Conservation (phyloP, 1,140 invertebrate species). For the Hetaerina americana region DNA sequence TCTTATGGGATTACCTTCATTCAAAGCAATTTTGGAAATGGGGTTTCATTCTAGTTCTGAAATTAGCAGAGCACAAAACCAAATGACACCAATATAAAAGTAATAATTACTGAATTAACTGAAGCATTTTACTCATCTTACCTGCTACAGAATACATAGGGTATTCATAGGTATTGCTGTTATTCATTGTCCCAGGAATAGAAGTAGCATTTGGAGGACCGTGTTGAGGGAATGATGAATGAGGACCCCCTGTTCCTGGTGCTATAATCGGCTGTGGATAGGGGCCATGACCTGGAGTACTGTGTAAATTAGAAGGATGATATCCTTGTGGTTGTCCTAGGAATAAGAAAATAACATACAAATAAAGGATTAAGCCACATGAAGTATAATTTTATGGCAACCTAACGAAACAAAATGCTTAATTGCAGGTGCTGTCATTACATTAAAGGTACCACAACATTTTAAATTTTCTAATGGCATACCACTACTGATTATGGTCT, state of each 20-base stretch:
- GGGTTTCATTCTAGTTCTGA: too few species aligned
- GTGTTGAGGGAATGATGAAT: constrained; percentile 10
- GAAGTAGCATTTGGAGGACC: neutral
- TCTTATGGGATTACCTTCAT: too few species aligned
- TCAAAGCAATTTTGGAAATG: too few species aligned
- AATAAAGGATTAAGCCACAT: constrained; percentile 9
- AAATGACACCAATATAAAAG: too few species aligned
- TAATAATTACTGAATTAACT: neutral
- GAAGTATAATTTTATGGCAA: too few species aligned
- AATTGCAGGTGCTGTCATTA: too few species aligned
- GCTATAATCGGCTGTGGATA: neutral
- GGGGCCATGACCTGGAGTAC: neutral
- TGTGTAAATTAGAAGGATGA: too few species aligned
- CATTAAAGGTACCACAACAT: too few species aligned
- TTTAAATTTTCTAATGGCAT: too few species aligned
- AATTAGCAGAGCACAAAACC: too few species aligned
- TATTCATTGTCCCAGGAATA: constrained; percentile 4
- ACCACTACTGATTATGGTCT: too few species aligned
- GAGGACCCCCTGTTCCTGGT: neutral
- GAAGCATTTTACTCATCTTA: neutral
- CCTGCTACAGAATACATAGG: constrained; percentile 7
- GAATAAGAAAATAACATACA: neutral
- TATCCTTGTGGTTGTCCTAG: neutral
- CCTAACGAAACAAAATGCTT: too few species aligned
- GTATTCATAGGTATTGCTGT: constrained; percentile 1